Percentiles rank a stretch among this genome's conserved stretches.
Conservation (phyloP, 2,888 invertebrate species). For the Leptopilina syphax region DNA sequence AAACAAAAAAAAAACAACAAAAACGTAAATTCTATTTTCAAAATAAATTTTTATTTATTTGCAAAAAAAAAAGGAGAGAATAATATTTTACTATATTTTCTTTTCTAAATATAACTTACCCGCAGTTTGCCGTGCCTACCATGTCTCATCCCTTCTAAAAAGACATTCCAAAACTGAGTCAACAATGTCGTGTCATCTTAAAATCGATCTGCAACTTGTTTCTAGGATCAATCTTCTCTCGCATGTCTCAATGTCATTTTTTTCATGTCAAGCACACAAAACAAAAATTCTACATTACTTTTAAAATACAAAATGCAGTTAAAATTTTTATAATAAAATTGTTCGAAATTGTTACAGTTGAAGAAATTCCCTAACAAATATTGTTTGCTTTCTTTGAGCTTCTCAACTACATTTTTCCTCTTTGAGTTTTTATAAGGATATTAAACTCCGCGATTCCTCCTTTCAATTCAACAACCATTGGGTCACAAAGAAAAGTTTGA, state of each 20-base stretch:
- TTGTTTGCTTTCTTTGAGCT: background rate
- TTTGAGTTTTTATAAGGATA: background rate
- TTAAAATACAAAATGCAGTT: background rate
- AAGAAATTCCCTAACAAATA: background rate
- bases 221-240: constrained; percentile 22
- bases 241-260: constrained; percentile 21
- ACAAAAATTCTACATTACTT: background rate
- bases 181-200: constrained; percentile 25
- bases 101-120: constrained; percentile 38
- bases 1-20: background rate
- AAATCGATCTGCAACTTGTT: constrained; percentile 6
- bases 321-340: background rate
- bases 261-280: background rate
- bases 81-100: background rate
- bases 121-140: constrained; percentile 27
- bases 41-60: background rate
- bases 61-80: background rate
- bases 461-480: constrained; percentile 11
- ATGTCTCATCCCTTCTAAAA: constrained; percentile 18
- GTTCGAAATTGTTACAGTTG: background rate
- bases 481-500: constrained; percentile 21
- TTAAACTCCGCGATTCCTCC: constrained; percentile 19
- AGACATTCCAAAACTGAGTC: constrained; percentile 36
- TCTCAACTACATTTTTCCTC: background rate
- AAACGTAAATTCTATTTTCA: no score